Percentiles rank a stretch among this genome's conserved stretches.
Conservation (phyloP, 2,113 vertebrate genomes). For the Oryzias curvinotus region DNA sequence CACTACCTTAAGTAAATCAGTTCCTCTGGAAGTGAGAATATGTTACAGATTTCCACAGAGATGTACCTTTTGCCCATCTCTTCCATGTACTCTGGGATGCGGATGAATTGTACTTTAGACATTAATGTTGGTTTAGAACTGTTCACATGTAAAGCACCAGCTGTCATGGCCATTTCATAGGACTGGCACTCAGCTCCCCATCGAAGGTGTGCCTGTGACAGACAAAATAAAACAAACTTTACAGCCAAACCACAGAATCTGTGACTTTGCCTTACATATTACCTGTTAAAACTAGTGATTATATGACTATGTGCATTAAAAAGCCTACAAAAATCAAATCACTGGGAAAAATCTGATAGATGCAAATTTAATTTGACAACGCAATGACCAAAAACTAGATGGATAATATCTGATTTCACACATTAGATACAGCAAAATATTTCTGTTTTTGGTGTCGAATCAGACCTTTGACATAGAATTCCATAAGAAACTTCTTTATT, state of each 20-base stretch:
- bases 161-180: constrained; percentile 65
- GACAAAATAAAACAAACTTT: constrained; percentile 19
- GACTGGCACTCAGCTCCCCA: constrained; percentile 79
- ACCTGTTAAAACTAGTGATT: background rate
- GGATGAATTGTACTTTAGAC: constrained; percentile 64
- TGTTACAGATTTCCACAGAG: background rate
- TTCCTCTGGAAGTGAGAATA: background rate
- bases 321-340: too few species aligned
- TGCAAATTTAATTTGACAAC: too few species aligned
- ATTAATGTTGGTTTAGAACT: constrained; percentile 49
- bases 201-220: constrained; percentile 65
- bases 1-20: constrained; percentile 1
- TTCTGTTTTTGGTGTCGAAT: too few species aligned
- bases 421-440: too few species aligned
- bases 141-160: constrained; percentile 24
- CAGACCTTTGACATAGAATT: too few species aligned
- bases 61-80: constrained; percentile 56
- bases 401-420: too few species aligned
- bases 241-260: constrained; percentile 2
- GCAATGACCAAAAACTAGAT: too few species aligned
- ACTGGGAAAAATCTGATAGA: too few species aligned
- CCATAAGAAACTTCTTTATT: too few species aligned
- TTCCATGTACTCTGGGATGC: constrained; percentile 56
- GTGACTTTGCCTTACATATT: accelerated
- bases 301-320: too few species aligned